Evolutionary conservation across 2,113 vertebrate species (phyloP).

Genomic region (Paralichthys olivaceus): DNA sequence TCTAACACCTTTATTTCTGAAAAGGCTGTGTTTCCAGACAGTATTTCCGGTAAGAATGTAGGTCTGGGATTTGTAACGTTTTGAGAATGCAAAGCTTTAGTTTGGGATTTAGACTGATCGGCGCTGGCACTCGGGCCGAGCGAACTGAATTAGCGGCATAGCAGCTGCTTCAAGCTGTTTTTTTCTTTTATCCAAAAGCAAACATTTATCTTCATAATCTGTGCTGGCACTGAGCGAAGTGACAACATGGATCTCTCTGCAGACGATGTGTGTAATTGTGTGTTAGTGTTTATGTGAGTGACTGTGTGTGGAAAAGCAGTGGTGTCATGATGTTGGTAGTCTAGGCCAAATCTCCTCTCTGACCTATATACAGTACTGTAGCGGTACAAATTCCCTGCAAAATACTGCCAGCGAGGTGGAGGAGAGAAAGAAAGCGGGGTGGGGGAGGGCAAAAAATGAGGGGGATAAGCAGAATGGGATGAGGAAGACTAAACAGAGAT

Average conservation of each 20-base stretch:
- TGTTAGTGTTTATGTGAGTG: slow-evolving; percentile 19
- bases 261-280: not conserved
- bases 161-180: slow-evolving; percentile 64
- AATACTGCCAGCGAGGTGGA: slow-evolving; percentile 40
- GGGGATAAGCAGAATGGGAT: slow-evolving; percentile 38
- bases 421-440: slow-evolving; percentile 16
- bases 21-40: not conserved
- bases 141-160: slow-evolving; percentile 68
- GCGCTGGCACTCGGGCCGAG: slow-evolving; percentile 37
- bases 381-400: slow-evolving; percentile 56
- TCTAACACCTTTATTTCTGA: not conserved
- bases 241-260: slow-evolving; percentile 47
- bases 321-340: slow-evolving; percentile 59
- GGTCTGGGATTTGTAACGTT: slow-evolving; percentile 37
- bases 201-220: slow-evolving; percentile 76
- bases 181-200: slow-evolving; percentile 50
- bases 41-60: slow-evolving; percentile 10
- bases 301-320: slow-evolving; percentile 33
- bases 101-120: slow-evolving; percentile 59
- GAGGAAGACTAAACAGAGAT: slow-evolving; percentile 43
- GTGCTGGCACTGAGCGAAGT: slow-evolving; percentile 56
- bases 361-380: slow-evolving; percentile 77
- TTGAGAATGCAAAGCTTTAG: slow-evolving; percentile 35
- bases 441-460: not conserved
- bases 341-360: slow-evolving; percentile 75